Percentiles rank a stretch among this genome's conserved stretches.
Evolutionary conservation across 2,797 vertebrate genomes (phyloP).

Genomic region (Valencia hispanica): DNA sequence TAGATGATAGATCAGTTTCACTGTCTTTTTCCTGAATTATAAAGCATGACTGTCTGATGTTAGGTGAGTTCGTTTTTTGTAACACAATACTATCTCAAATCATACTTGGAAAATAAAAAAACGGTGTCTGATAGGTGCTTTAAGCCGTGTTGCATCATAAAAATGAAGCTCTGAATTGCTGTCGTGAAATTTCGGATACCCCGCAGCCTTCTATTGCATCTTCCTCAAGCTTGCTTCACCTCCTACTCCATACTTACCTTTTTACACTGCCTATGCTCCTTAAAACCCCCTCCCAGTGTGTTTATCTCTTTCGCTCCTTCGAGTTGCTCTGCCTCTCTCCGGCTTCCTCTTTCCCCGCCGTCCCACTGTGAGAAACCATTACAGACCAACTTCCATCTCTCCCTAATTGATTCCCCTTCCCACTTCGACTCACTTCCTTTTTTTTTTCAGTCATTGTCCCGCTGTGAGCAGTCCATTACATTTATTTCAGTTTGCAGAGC

Average conservation of each 20-base stretch:
- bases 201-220: slow-evolving; percentile 57
- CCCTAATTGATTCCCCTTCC: slow-evolving; percentile 80
- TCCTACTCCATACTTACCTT: slow-evolving; percentile 45
- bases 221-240: slow-evolving; percentile 41
- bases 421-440: slow-evolving; percentile 47
- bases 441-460: slow-evolving; percentile 61
- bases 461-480: slow-evolving; percentile 73
- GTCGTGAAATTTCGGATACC: slow-evolving; percentile 62
- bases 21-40: not conserved
- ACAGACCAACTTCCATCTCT: slow-evolving; percentile 73
- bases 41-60: not conserved
- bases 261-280: slow-evolving; percentile 55
- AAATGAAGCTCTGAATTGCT: slow-evolving; percentile 53
- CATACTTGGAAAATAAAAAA: slow-evolving; percentile 12
- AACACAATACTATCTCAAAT: slow-evolving; percentile 30
- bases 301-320: slow-evolving; percentile 65
- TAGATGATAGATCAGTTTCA: not conserved
- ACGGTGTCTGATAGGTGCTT: slow-evolving; percentile 51
- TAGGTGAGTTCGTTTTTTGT: slow-evolving; percentile 24
- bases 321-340: slow-evolving; percentile 47
- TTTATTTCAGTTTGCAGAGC: slow-evolving; percentile 77
- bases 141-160: slow-evolving; percentile 62
- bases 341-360: slow-evolving; percentile 37
- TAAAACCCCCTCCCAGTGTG: slow-evolving; percentile 75
- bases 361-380: slow-evolving; percentile 81